phyloP scores from a whole-genome alignment of 2,797 vertebrate genomes.

The Sitta carolinensis region DNA sequence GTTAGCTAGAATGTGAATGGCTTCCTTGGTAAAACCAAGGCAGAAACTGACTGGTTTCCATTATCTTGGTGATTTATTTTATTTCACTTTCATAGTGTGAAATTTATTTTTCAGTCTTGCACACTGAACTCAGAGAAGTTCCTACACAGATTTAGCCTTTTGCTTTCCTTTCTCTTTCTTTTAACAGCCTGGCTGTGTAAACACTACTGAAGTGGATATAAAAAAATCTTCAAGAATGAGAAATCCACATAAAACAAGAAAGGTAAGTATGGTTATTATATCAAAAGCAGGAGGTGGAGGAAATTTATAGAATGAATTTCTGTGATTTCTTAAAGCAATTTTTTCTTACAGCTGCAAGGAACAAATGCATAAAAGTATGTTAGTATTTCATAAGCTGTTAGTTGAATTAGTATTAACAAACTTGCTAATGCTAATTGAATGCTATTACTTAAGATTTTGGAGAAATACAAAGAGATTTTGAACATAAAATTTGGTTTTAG shows the following conservation, averaged over 20 bases:
- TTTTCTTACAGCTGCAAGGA: neutral
- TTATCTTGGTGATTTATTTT: neutral
- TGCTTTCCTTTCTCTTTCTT: slow-evolving; percentile 39
- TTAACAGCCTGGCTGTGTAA: slow-evolving; percentile 94
- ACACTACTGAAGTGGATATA: slow-evolving; percentile 97
- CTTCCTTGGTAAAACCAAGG: neutral
- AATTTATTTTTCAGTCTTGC: neutral
- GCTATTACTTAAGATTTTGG: neutral
- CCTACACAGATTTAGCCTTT: neutral
- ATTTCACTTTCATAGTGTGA: neutral
- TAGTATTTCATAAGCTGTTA: neutral
- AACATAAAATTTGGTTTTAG: neutral
- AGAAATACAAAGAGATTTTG: neutral
- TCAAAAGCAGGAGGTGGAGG: neutral
- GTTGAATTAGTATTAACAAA: neutral
- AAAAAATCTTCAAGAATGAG: slow-evolving; percentile 98
- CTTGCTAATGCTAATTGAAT: neutral
- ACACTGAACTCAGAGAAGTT: neutral
- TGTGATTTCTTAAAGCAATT: neutral
- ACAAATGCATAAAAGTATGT: neutral
- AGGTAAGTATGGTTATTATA: slow-evolving; percentile 75
- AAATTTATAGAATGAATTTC: neutral
- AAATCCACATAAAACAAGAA: slow-evolving; percentile 98
- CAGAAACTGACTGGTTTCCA: neutral
- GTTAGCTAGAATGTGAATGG: neutral